Evolutionary conservation across 1,140 invertebrate genomes (phyloP), one percentile per base, ranked within the genome.

Genomic region (Drosophila willistoni): DNA sequence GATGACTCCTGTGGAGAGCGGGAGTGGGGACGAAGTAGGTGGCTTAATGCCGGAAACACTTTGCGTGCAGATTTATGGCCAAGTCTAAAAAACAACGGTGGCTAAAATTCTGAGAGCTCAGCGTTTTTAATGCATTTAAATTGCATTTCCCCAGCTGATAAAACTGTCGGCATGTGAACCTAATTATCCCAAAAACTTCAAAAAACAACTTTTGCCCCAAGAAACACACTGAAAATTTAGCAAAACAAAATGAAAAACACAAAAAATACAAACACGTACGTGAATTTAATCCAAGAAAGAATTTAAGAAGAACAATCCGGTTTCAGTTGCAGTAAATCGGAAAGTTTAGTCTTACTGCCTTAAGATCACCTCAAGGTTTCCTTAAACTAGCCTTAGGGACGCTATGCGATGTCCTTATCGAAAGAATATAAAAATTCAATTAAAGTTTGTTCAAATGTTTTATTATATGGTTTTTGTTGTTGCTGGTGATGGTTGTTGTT

Each of bases 31-130:
- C n/a, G n/a, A n/a, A n/a, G n/a, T n/a, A n/a, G 29, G 29, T 29
- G 61, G 79, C 64, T 80, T 81, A 60, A 55, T 70, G 79, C 79
- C 79, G 83, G 79, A 82, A 86, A 80, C 82, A 83, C 80, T 86
- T 82, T 87, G 76, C 72, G 55, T 68, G 69, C 76, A 79, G 70
- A 86, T 86, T 86, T 86, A 86, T 87, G 84, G 66, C 66, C 81
- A 64, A 77, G 68, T 64, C 69, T 73, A 71, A 80, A 61, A 42
- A 59, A 44, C 42, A 59, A 44, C 42, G 19, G 47, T 33, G 44
- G 69, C 57, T 62, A 71, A 75, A 66, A 44, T 33, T 25, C n/a
- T 14, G 13, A 13, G 14, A 57, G 19, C 14, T 13, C 14, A 41
- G 1, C 34, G 17, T 47, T 55, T 29, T 44, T 55, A 77, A 68